These are phyloP conservation scores for Nephotettix cincticeps DNA, from an alignment of 1,140 invertebrate genomes.

Conservation along the genomic window DNA sequence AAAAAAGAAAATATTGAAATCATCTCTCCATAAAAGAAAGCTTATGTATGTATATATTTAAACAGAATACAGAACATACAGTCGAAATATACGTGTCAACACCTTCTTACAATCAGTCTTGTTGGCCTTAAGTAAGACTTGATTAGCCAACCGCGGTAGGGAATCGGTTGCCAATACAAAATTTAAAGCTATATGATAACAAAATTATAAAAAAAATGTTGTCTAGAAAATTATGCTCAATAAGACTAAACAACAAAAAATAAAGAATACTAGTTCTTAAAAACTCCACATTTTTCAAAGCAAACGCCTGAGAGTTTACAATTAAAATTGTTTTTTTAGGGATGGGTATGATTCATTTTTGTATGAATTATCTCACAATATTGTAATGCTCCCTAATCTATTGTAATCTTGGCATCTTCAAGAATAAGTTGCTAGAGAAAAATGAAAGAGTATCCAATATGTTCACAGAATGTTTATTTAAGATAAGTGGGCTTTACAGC, in stretches of 20 bases:
- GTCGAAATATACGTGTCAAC: not conserved
- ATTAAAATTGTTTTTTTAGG: no score
- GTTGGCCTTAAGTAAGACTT: not conserved
- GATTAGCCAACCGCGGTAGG: not conserved
- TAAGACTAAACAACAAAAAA: not conserved
- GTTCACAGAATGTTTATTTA: no score
- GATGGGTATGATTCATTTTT: no score
- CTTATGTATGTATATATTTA: not conserved
- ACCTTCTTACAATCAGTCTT: conserved; percentile 1
- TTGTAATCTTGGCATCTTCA: no score
- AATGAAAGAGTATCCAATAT: no score
- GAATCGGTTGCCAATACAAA: not conserved
- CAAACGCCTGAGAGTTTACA: no score
- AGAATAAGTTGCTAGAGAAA: no score
- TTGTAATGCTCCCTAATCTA: no score
- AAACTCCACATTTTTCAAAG: not conserved
- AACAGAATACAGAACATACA: not conserved
- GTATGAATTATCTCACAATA: no score
- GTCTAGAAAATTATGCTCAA: not conserved
- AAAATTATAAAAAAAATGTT: not conserved
- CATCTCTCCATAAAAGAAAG: not conserved
- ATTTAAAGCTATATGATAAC: not conserved
- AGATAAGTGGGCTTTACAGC: no score
- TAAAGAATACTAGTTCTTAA: not conserved
- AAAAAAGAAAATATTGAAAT: not conserved